These are phyloP conservation scores for Neoseiulus cucumeris DNA, from an alignment of 1,140 invertebrate genomes.

Conservation along the genomic window DNA sequence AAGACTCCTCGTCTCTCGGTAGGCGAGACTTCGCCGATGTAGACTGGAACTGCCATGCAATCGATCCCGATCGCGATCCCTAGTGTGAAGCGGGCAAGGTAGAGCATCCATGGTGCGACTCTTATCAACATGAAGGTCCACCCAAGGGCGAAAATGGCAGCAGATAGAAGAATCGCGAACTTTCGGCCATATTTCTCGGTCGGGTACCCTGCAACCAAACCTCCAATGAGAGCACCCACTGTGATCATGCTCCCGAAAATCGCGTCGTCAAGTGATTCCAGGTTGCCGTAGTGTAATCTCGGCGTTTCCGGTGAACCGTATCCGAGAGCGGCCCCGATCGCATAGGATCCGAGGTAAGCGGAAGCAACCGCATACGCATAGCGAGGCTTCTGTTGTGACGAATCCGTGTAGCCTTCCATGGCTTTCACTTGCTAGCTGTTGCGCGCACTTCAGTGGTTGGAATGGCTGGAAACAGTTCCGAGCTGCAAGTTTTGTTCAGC, in stretches of 20 bases:
- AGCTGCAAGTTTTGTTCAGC: too few relatives aligned
- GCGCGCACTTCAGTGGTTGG: too few relatives aligned
- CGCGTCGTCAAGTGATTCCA: neutral
- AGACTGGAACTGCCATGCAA: constrained; percentile 1
- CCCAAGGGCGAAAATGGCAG: neutral
- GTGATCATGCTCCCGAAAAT: constrained; percentile 15
- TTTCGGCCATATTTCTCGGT: constrained; percentile 14
- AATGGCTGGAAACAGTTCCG: too few relatives aligned
- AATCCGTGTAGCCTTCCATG: neutral
- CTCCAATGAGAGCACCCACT: constrained; percentile 17
- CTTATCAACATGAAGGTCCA: constrained; percentile 9
- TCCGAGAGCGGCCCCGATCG: neutral
- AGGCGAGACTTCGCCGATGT: constrained; percentile 1
- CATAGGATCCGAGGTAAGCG: neutral
- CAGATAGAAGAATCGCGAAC: neutral
- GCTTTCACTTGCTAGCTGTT: too few relatives aligned
- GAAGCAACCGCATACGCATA: neutral
- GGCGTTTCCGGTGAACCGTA: neutral
- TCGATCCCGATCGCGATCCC: constrained; percentile 15
- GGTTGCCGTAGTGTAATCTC: too few relatives aligned
- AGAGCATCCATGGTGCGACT: neutral
- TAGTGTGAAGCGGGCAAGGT: neutral
- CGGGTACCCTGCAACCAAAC: constrained; percentile 18
- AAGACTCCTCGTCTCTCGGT: constrained; percentile 13
- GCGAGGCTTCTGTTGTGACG: neutral